Evolutionary conservation across 2,888 invertebrate genomes (phyloP).

Genomic region (Xylophagus ater): DNA sequence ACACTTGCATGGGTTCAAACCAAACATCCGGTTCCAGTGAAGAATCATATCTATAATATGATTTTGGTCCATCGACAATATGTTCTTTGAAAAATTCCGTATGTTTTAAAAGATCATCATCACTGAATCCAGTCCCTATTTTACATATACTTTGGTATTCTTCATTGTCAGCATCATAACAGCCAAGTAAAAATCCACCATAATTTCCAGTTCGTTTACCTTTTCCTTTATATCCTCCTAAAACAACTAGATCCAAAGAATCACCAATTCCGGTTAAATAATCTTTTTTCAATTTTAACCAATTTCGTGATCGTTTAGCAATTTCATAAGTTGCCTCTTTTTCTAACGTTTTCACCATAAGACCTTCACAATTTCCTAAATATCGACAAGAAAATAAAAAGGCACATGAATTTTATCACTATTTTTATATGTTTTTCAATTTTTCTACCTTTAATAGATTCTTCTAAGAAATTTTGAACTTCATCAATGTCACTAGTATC

Average conservation of each 20-base stretch:
- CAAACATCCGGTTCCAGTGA: conserved; percentile 74
- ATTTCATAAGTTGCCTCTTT: conserved; percentile 90
- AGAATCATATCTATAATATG: conserved; percentile 69
- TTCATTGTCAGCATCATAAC: conserved; percentile 80
- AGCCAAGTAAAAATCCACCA: conserved; percentile 92
- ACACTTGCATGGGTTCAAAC: conserved; percentile 78
- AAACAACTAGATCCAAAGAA: conserved; percentile 88
- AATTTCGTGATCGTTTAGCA: conserved; percentile 85
- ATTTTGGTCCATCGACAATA: conserved; percentile 60
- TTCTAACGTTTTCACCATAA: conserved; percentile 94
- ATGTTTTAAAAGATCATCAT: conserved; percentile 73
- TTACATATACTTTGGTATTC: conserved; percentile 89
- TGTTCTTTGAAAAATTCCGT: conserved; percentile 63
- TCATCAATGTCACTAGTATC: conserved; percentile 83
- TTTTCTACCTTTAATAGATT: conserved; percentile 68
- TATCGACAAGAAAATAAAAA: conserved; percentile 25
- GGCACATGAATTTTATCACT: not conserved
- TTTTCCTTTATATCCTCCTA: conserved; percentile 87
- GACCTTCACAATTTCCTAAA: conserved; percentile 86
- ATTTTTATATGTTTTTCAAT: not conserved
- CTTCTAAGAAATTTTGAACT: conserved; percentile 87
- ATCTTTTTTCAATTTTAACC: conserved; percentile 96
- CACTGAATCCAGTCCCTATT: conserved; percentile 75
- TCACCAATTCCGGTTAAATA: conserved; percentile 95
- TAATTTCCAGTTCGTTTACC: conserved; percentile 88